These are phyloP conservation scores for Podiceps cristatus DNA, from an alignment of 2,113 vertebrate genomes.

Conservation along the genomic window DNA sequence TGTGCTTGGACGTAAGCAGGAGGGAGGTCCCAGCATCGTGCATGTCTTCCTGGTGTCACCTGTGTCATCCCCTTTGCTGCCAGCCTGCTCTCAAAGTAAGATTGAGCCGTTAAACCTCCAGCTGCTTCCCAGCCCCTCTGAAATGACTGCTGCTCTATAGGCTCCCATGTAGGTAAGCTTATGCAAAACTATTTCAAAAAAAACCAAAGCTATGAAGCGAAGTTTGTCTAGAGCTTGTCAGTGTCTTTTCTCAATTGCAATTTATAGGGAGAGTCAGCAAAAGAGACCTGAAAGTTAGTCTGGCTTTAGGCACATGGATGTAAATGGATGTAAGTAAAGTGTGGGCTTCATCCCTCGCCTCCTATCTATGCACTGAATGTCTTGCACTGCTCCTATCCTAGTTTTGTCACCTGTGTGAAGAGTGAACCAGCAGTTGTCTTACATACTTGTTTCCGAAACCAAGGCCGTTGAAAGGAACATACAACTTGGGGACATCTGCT, in stretches of 20 bases:
- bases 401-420: background rate
- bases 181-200: background rate
- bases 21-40: background rate
- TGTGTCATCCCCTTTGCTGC: background rate
- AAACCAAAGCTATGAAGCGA: accelerated
- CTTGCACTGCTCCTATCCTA: background rate
- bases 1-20: accelerated
- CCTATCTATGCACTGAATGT: background rate
- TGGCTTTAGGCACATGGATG: background rate
- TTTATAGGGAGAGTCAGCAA: background rate
- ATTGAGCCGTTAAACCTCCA: background rate
- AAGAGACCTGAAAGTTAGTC: background rate
- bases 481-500: background rate
- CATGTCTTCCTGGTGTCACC: accelerated
- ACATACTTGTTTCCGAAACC: background rate
- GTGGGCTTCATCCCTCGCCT: background rate
- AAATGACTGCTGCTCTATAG: background rate
- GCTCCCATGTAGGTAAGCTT: background rate
- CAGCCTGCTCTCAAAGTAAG: background rate
- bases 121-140: background rate
- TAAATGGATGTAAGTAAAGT: background rate
- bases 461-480: background rate
- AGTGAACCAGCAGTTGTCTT: background rate
- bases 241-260: background rate
- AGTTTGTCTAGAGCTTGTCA: background rate